Conservation (phyloP, 2,888 invertebrate genomes). For the Selenia dentaria region DNA sequence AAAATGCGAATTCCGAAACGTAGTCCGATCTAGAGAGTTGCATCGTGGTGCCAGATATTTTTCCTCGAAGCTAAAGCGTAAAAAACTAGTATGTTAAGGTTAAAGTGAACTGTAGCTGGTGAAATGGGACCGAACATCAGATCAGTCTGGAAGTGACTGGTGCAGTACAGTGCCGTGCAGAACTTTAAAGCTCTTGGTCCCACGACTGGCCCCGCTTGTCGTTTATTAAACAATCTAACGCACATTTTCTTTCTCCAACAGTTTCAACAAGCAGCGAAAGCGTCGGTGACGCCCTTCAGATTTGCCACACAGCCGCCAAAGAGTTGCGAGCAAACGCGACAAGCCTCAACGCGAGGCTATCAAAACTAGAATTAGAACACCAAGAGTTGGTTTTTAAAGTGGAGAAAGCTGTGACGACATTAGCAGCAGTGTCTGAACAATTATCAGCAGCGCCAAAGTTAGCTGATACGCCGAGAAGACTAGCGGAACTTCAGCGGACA, state of each 20-base stretch:
- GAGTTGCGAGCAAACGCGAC: slow-evolving; percentile 88
- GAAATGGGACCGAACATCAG: too few species aligned
- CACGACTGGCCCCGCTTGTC: too few species aligned
- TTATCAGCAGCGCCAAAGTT: slow-evolving; percentile 85
- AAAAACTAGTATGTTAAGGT: too few species aligned
- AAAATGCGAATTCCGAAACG: too few species aligned
- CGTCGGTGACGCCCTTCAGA: slow-evolving; percentile 88
- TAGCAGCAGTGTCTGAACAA: slow-evolving; percentile 83
- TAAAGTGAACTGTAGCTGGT: too few species aligned
- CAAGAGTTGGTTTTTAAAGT: slow-evolving; percentile 61
- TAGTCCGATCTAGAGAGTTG: too few species aligned
- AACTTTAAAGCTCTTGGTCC: too few species aligned
- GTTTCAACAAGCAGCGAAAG: slow-evolving; percentile 88
- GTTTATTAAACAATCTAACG: too few species aligned
- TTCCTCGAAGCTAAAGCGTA: too few species aligned
- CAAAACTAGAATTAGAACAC: slow-evolving; percentile 83
- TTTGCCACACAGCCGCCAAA: slow-evolving; percentile 88
- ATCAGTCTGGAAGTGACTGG: too few species aligned
- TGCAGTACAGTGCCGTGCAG: too few species aligned
- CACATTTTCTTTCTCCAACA: slow-evolving; percentile 44
- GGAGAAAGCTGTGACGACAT: slow-evolving; percentile 70
- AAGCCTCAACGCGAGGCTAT: slow-evolving; percentile 82
- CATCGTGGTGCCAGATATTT: too few species aligned
- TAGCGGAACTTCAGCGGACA: slow-evolving; percentile 80
- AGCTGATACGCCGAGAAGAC: slow-evolving; percentile 82